A percentile compares a stretch with the other conserved stretches of the same genome.
Conservation (phyloP, 2,113 vertebrate species). For the Chrysochloris asiatica region DNA sequence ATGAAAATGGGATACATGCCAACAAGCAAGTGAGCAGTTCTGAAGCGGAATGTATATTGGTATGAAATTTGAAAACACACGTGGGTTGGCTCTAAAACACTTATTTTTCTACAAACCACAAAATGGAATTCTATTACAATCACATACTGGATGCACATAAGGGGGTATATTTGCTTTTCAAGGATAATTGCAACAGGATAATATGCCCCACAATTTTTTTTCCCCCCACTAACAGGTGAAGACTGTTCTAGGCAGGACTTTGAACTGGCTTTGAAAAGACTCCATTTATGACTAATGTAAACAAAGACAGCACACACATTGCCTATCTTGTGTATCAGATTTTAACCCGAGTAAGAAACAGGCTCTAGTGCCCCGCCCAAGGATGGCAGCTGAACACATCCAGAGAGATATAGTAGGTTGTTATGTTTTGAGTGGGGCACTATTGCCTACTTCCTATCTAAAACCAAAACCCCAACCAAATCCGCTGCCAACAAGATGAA, state of each 20-base stretch:
- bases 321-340: not conserved
- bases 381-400: not conserved
- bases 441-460: no score
- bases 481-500: no score
- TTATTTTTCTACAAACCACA: constrained; percentile 74
- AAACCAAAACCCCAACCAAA: no score
- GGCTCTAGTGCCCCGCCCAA: not conserved
- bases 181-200: constrained; percentile 78
- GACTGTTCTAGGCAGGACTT: constrained; percentile 59
- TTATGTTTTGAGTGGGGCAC: no score
- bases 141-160: constrained; percentile 67
- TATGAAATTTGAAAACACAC: constrained; percentile 75
- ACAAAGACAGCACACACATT: not conserved
- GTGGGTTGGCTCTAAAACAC: constrained; percentile 65
- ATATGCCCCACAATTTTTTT: constrained; percentile 69
- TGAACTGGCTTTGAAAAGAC: not conserved
- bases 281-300: not conserved
- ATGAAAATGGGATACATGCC: constrained; percentile 55
- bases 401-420: no score
- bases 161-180: constrained; percentile 74
- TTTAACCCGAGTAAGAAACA: not conserved
- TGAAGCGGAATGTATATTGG: constrained; percentile 42
- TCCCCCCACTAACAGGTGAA: constrained; percentile 77
- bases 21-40: constrained; percentile 61
- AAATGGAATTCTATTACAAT: constrained; percentile 78